A percentile compares a stretch with the other conserved stretches of the same genome.
phyloP scores from a whole-genome alignment of 1,140 invertebrate species.

The Coptotermes formosanus region DNA sequence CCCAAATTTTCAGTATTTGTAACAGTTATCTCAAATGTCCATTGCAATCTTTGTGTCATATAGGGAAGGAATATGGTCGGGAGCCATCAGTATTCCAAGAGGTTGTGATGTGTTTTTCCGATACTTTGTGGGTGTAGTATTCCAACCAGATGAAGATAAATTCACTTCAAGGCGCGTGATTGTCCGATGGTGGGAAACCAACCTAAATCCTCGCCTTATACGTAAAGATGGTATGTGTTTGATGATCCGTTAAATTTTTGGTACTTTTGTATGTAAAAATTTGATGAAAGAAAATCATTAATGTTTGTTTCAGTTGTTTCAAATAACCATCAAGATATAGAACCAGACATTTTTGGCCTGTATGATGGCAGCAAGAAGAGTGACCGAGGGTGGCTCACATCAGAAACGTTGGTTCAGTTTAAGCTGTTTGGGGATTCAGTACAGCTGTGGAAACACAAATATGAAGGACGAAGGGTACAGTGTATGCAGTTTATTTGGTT shows the following conservation, averaged over 20 bases:
- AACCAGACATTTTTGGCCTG: conserved; percentile 62
- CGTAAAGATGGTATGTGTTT: conserved; percentile 49
- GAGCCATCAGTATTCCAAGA: conserved; percentile 54
- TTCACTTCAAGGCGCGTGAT: conserved; percentile 48
- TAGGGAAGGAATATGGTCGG: conserved; percentile 43
- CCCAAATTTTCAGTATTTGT: no score
- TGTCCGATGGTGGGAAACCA: conserved; percentile 81
- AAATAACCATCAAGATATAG: conserved; percentile 43
- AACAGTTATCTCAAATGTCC: no score
- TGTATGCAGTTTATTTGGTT: background rate
- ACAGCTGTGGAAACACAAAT: conserved; percentile 75
- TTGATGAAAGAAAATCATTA: background rate
- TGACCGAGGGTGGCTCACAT: conserved; percentile 83
- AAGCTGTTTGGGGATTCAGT: conserved; percentile 83
- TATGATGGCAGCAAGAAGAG: conserved; percentile 62
- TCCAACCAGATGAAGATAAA: conserved; percentile 42
- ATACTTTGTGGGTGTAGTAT: conserved; percentile 68
- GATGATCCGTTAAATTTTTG: background rate
- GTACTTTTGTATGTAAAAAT: background rate
- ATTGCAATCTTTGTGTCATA: background rate
- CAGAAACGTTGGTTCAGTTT: conserved; percentile 82
- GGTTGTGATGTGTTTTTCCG: conserved; percentile 70
- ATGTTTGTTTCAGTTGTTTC: conserved; percentile 42
- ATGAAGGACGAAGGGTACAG: conserved; percentile 63
- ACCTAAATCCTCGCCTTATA: conserved; percentile 65